Base-by-base conservation (phyloP, 1,140 invertebrate species). In the Drosophila equinoxialis region DNA sequence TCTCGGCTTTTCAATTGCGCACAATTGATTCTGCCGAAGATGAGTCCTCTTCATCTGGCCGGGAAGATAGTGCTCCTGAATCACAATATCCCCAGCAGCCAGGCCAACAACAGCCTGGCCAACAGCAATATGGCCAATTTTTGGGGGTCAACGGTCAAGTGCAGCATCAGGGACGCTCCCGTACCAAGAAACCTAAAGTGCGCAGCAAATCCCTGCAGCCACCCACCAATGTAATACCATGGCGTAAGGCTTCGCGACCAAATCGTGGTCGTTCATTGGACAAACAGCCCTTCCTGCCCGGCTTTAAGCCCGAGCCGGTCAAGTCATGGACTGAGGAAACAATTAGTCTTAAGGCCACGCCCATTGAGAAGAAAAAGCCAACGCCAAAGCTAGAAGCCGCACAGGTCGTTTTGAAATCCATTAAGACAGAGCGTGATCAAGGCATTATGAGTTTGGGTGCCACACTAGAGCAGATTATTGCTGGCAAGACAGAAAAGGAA, bases 291-390 rank as follows among this genome's bases (percentile, higher is more conserved):
- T 90, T 89, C 69, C 65, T 81, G 23, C 82, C 90, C 0, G 90
- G 87, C 17, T 92, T 84, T 5, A 91, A 91, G 66, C 91, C 90
- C 0, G 92, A 90, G 14, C 92, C 90, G 10, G 71, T 92, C 10
- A 93, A 93, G 60, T 91, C 92, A 17, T 94, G 94, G 93, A 94
- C 92, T 37, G 93, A 94, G 79, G 94, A 95, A 90, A 91, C 89
- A 66, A 93, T 94, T 45, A 93, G 93, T 75, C 78, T 95, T 11
- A 94, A 95, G 78, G 93, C 93, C 20, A 83, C 90, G 11, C 90
- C 90, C 6, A 91, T 91, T 64, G 91, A 92, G 35, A 81, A 92
- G 74, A 90, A 91, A 67, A 91, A 91, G 42, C 91, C 91, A 0
- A 81, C 90, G 11, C 90, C 86, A 0, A 92, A 93, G 59, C 71